A percentile compares a stretch with the other conserved stretches of the same genome.
Evolutionary conservation across 2,888 invertebrate genomes (phyloP).

Genomic region (Prosapia bicincta): DNA sequence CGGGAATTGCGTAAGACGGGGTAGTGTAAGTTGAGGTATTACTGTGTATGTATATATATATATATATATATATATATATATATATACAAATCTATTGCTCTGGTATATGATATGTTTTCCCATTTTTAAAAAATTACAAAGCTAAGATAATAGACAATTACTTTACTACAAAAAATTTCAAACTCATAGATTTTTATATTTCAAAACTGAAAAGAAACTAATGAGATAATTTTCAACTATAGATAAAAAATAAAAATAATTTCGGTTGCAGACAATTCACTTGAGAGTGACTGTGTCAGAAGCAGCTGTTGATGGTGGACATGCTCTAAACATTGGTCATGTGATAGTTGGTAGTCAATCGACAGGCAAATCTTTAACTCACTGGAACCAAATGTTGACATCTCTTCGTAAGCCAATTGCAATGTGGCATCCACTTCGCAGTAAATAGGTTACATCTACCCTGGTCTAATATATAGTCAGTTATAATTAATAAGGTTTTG

Average conservation of each 20-base stretch:
- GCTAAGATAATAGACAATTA: too few relatives aligned
- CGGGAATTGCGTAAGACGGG: too few relatives aligned
- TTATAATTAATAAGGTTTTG: background rate
- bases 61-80: too few relatives aligned
- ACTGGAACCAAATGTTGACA: constrained; percentile 82
- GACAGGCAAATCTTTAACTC: constrained; percentile 66
- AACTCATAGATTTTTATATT: too few relatives aligned
- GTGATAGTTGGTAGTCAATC: constrained; percentile 73
- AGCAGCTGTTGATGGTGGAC: constrained; percentile 48
- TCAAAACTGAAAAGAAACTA: too few relatives aligned
- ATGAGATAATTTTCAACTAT: too few relatives aligned
- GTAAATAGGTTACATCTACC: constrained; percentile 11
- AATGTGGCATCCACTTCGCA: constrained; percentile 76
- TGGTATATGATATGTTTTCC: too few relatives aligned
- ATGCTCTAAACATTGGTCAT: constrained; percentile 69
- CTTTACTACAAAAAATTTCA: too few relatives aligned
- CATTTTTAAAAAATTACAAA: too few relatives aligned
- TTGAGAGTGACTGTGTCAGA: constrained; percentile 59
- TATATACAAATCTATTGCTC: too few relatives aligned
- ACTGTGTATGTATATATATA: too few relatives aligned
- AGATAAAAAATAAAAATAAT: background rate
- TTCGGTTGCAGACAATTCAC: constrained; percentile 61
- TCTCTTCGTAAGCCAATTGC: constrained; percentile 75
- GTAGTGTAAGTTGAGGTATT: too few relatives aligned
- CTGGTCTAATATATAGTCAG: background rate